These are phyloP conservation scores for Rhagoletis pomonella DNA, from an alignment of 1,140 invertebrate genomes.

Conservation along the genomic window DNA sequence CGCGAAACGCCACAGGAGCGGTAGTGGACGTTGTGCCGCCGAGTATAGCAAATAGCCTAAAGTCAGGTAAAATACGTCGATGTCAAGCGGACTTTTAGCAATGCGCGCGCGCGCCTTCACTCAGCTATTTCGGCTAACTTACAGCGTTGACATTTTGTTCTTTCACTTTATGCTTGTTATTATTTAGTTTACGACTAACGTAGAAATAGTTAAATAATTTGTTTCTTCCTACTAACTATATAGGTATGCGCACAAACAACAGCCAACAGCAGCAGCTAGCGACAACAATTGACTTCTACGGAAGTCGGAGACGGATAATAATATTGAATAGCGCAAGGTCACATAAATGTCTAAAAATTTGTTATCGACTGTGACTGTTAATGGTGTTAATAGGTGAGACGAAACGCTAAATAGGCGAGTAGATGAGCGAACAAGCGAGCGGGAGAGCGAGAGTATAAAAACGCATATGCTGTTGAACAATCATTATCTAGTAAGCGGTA, in stretches of 20 bases:
- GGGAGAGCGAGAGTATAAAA: neutral
- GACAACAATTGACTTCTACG: conserved; percentile 36
- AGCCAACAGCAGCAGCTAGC: neutral
- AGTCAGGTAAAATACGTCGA: neutral
- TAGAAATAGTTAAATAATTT: neutral
- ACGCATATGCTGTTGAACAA: neutral
- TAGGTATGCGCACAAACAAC: neutral
- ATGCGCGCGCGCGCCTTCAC: neutral
- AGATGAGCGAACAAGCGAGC: neutral
- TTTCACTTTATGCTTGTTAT: too few relatives aligned
- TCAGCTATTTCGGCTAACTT: neutral
- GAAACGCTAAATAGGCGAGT: neutral
- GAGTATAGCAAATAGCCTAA: neutral
- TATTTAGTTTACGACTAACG: neutral
- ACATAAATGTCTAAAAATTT: neutral
- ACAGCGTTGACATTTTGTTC: too few relatives aligned
- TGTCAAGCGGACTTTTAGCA: neutral
- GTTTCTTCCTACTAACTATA: neutral
- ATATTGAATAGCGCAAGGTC: conserved; percentile 8
- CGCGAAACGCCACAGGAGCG: neutral
- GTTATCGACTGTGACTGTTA: conserved; percentile 5
- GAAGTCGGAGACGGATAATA: conserved; percentile 6
- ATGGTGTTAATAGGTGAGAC: neutral
- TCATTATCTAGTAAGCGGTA: neutral
- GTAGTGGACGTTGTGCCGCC: neutral